Evolutionary conservation across 2,888 invertebrate genomes (phyloP), one percentile per base, ranked within the genome.

Genomic region (Eupithecia insigniata): DNA sequence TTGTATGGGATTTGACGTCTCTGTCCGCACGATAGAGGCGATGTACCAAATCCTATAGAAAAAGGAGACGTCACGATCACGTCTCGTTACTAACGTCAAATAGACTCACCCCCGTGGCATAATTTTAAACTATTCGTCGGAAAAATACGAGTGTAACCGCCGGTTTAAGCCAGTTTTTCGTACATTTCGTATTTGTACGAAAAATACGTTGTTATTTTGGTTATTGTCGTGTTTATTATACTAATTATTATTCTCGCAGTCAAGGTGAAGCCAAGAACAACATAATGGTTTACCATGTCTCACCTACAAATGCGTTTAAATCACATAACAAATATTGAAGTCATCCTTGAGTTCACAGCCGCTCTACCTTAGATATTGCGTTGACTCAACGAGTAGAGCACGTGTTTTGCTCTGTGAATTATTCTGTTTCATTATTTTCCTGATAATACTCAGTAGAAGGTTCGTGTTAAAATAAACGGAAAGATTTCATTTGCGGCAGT

Each of bases 311-410:
- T 67, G 43, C 55, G 62, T 70, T 69, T 12, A 77, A 72, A 76
- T 77, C 73, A 77, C 71, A 68, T 70, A 76, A 66, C 51, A 78
- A 75, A 79, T 70, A 80, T 77, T 80, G 78, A 80, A 75, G 76
- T 80, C 79, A 80, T 71, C 72, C 32, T 68, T 69, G 69, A 74
- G 26, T 51, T 64, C 51, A 60, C 36, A 39, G 14, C 30, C 26
- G 61, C 55, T 22, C 73, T 61, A 67, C 66, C 76, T 73, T 72
- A 62, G 61, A 62, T 69, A 70, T 39, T 55, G 67, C 65, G 70
- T 65, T 61, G 70, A 36, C 61, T 70, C 61, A 62, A 61, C 65
- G 1, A 70, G 46, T 61, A 67, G 46, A 46, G 30, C 71, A 72
- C 75, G 73, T 69, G 32, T 60, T 39, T 67, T 26, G 12, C 32